Conservation (phyloP, 1,140 invertebrate genomes). For the Carposina sasakii region DNA sequence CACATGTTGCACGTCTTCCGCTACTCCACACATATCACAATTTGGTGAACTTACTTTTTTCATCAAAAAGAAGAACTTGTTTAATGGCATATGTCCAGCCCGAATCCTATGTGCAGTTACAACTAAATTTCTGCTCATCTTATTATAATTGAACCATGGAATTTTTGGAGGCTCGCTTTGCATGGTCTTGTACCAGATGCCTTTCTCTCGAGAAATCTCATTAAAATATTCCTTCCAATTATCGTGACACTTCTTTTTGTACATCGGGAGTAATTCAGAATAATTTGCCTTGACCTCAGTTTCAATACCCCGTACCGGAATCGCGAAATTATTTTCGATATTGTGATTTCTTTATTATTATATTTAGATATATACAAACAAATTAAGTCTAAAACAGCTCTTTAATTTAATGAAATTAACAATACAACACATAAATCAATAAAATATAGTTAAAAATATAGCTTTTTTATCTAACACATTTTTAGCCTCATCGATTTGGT, state of each 20-base stretch:
- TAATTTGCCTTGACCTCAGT: too few species aligned
- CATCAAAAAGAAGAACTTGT: background rate
- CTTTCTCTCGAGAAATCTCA: background rate
- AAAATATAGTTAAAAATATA: too few species aligned
- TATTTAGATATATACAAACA: too few species aligned
- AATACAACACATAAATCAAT: too few species aligned
- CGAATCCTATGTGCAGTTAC: background rate
- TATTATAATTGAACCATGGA: background rate
- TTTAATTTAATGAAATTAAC: too few species aligned
- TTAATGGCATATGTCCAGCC: background rate
- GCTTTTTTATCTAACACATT: too few species aligned
- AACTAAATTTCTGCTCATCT: background rate
- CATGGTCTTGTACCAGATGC: conserved; percentile 2
- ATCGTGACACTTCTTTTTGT: background rate
- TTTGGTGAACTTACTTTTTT: background rate
- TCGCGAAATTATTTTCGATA: too few species aligned
- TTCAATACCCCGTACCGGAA: too few species aligned
- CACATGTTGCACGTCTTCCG: background rate
- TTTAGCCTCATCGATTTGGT: too few species aligned
- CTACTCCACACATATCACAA: background rate
- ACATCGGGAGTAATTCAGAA: background rate
- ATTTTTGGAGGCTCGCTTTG: background rate
- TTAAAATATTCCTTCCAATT: background rate
- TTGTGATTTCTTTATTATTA: too few species aligned
- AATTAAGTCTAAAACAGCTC: too few species aligned